Conservation (phyloP, 1,140 invertebrate species). For the Piezodorus guildinii region DNA sequence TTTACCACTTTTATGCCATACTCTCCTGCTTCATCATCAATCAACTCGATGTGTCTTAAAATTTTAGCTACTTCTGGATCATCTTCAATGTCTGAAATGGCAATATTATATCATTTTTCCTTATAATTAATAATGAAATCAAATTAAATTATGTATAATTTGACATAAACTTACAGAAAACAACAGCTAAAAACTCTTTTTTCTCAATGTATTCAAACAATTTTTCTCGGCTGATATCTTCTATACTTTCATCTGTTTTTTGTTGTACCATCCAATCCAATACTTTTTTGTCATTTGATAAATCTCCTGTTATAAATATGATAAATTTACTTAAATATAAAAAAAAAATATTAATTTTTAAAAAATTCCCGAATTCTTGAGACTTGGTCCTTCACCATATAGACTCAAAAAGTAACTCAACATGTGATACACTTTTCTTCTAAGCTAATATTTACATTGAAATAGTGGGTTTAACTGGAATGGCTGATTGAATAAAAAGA, state of each 20-base stretch:
- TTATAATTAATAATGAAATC: neutral
- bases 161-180: constrained; percentile 70
- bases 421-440: neutral
- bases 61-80: constrained; percentile 65
- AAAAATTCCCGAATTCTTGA: too few species aligned
- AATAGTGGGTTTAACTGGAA: neutral
- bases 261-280: constrained; percentile 84
- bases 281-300: constrained; percentile 72
- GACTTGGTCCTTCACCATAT: too few species aligned
- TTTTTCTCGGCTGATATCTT: constrained; percentile 75
- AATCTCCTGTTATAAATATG: constrained; percentile 54
- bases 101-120: neutral
- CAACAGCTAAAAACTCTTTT: constrained; percentile 82
- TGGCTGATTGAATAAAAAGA: constrained; percentile 1
- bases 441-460: neutral
- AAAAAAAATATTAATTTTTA: too few species aligned
- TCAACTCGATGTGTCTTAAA: constrained; percentile 73
- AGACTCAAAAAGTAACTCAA: too few species aligned
- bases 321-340: too few species aligned
- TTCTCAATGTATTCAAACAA: constrained; percentile 77
- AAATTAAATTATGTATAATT: neutral
- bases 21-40: constrained; percentile 81
- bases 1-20: constrained; percentile 88
- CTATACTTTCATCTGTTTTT: constrained; percentile 86
- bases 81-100: constrained; percentile 62